phyloP scores from a whole-genome alignment of 2,888 invertebrate genomes.

The Aleiodes leptofemur region DNA sequence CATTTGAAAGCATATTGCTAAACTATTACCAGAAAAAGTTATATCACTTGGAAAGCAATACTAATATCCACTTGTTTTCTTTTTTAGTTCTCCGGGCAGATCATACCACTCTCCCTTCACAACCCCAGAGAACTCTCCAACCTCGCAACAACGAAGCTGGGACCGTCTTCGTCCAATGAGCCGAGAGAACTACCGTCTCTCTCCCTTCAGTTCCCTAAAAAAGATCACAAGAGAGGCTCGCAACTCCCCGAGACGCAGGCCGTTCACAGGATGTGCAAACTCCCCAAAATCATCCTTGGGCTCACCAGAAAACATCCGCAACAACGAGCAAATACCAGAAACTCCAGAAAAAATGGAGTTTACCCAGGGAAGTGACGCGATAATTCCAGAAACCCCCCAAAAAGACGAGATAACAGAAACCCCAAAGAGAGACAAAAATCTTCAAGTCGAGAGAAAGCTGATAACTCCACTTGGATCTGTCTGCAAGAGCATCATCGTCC shows the following conservation, averaged over 20 bases:
- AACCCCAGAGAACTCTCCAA: constrained; percentile 60
- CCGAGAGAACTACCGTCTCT: constrained; percentile 42
- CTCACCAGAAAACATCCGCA: constrained; percentile 49
- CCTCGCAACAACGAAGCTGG: constrained; percentile 51
- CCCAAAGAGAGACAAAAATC: constrained; percentile 61
- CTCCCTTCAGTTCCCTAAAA: constrained; percentile 62
- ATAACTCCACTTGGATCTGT: constrained; percentile 67
- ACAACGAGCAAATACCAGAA: constrained; percentile 41
- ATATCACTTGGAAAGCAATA: too few relatives aligned
- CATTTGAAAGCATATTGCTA: too few relatives aligned
- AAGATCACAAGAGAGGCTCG: constrained; percentile 60
- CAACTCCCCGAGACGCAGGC: constrained; percentile 59
- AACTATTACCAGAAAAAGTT: too few relatives aligned
- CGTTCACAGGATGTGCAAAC: constrained; percentile 24
- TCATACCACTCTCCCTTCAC: constrained; percentile 61
- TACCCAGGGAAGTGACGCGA: constrained; percentile 45
- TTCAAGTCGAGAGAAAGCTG: constrained; percentile 55
- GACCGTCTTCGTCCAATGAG: constrained; percentile 57
- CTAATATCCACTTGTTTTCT: too few relatives aligned
- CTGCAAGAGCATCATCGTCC: constrained; percentile 60
- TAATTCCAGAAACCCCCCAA: constrained; percentile 65
- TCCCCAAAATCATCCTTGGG: constrained; percentile 52
- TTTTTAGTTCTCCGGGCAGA: constrained; percentile 60
- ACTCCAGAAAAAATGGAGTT: constrained; percentile 43
- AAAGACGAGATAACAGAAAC: constrained; percentile 62